Percentiles rank a stretch among this genome's conserved stretches.
Conservation (phyloP, 2,888 invertebrate genomes). For the Eucera pruinosa region DNA sequence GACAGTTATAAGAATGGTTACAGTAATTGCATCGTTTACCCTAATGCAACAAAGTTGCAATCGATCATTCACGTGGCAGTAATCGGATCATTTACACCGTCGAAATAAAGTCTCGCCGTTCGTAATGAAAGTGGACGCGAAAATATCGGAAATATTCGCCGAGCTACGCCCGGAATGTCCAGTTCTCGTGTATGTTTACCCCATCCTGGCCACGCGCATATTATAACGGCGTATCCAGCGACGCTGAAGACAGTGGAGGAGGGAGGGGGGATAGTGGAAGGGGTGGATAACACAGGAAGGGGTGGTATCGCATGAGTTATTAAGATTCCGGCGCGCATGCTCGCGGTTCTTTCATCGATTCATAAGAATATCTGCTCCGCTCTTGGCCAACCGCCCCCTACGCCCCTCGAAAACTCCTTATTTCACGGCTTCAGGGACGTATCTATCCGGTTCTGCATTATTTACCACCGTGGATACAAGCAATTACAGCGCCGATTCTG, state of each 20-base stretch:
- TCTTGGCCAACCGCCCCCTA: constrained; percentile 61
- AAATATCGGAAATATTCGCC: constrained; percentile 33
- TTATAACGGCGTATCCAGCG: constrained; percentile 70
- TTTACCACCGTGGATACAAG: too few species aligned
- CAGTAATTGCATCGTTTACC: too few species aligned
- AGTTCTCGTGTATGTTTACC: constrained; percentile 65
- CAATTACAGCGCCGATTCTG: constrained; percentile 25
- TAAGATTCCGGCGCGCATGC: constrained; percentile 82
- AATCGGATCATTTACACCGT: too few species aligned
- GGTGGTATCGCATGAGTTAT: constrained; percentile 80
- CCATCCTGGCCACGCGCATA: constrained; percentile 59
- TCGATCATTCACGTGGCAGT: too few species aligned
- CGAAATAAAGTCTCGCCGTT: too few species aligned
- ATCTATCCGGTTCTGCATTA: constrained; percentile 58
- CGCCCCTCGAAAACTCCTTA: constrained; percentile 36
- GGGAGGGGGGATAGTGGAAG: constrained; percentile 55
- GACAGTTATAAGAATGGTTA: too few species aligned
- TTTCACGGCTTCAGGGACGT: constrained; percentile 61
- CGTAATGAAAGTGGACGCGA: too few species aligned
- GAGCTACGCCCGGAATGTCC: constrained; percentile 64
- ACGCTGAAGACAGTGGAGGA: constrained; percentile 38
- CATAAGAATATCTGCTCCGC: constrained; percentile 81
- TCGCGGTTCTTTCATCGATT: constrained; percentile 82
- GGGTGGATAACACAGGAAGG: constrained; percentile 56
- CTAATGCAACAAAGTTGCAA: too few species aligned